Evolutionary conservation across 1,140 invertebrate species (phyloP).

Genomic region (Macrobrachium nipponense): DNA sequence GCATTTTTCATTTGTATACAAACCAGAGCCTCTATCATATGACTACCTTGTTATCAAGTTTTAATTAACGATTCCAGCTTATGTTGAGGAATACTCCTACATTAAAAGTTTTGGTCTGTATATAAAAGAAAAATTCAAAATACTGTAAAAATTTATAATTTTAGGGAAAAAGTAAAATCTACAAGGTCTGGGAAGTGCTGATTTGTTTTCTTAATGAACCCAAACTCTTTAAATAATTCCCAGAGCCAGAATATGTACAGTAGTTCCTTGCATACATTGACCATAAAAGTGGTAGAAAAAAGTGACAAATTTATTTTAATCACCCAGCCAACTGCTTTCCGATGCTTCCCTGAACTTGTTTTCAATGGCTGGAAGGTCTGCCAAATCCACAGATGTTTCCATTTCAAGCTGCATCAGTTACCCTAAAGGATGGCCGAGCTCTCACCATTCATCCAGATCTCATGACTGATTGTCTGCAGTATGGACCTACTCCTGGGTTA

Average conservation of each 20-base stretch:
- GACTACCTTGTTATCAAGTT: too few species aligned
- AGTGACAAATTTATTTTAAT: background rate
- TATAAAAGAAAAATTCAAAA: too few species aligned
- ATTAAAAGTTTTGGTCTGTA: too few species aligned
- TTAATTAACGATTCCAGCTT: too few species aligned
- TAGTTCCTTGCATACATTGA: background rate
- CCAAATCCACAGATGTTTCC: conserved; percentile 83
- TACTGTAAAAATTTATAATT: too few species aligned
- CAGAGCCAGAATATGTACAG: background rate
- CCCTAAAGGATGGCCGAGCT: conserved; percentile 73
- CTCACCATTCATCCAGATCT: conserved; percentile 72
- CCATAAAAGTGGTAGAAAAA: background rate
- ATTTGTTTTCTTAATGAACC: too few species aligned
- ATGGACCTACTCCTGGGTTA: conserved; percentile 80
- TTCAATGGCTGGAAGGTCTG: conserved; percentile 81
- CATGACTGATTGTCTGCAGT: conserved; percentile 77
- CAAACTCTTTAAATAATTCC: too few species aligned
- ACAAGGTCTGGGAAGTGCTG: too few species aligned
- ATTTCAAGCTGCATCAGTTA: conserved; percentile 76
- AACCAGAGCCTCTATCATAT: too few species aligned
- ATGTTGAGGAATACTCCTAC: too few species aligned
- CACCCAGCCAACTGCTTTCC: conserved; percentile 73
- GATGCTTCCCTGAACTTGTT: conserved; percentile 76
- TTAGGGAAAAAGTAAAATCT: too few species aligned
- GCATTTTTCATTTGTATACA: too few species aligned